Conservation (phyloP, 2,113 vertebrate species). For the Nibea albiflora region DNA sequence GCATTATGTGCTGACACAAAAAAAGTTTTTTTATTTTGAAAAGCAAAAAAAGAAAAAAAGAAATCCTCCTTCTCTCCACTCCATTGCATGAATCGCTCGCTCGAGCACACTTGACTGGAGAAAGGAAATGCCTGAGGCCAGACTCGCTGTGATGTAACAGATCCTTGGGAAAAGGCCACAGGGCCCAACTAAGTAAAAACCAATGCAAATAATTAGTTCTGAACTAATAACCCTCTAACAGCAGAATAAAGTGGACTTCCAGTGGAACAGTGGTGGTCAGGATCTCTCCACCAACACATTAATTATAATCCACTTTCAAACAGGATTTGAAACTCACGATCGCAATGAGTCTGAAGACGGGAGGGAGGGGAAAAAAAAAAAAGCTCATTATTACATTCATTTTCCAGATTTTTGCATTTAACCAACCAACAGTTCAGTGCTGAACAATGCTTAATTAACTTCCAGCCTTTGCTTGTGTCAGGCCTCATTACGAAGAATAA, state of each 20-base stretch:
- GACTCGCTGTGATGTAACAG: constrained; percentile 53
- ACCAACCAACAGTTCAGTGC: constrained; percentile 1
- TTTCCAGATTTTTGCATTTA: constrained; percentile 30
- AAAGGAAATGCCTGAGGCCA: constrained; percentile 45
- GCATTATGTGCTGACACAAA: constrained; percentile 22
- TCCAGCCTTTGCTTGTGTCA: neutral
- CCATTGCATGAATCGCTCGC: constrained; percentile 27
- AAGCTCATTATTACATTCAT: constrained; percentile 6
- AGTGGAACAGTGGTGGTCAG: neutral
- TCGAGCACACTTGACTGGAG: constrained; percentile 52
- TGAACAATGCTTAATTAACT: neutral
- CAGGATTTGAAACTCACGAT: neutral
- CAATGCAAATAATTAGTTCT: constrained; percentile 60
- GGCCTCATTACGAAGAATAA: neutral
- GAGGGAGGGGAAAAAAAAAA: neutral
- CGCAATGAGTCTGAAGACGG: neutral
- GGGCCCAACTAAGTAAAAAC: constrained; percentile 39
- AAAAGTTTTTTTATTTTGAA: constrained; percentile 1
- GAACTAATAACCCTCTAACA: constrained; percentile 47
- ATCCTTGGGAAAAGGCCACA: constrained; percentile 38
- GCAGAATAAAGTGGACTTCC: constrained; percentile 22
- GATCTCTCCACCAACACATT: constrained; percentile 16
- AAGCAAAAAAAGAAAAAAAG: constrained; percentile 3
- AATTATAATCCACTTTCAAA: constrained; percentile 25
- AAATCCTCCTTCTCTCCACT: neutral